Conservation (phyloP, 2,797 vertebrate genomes). For the Sebastes elongatus region DNA sequence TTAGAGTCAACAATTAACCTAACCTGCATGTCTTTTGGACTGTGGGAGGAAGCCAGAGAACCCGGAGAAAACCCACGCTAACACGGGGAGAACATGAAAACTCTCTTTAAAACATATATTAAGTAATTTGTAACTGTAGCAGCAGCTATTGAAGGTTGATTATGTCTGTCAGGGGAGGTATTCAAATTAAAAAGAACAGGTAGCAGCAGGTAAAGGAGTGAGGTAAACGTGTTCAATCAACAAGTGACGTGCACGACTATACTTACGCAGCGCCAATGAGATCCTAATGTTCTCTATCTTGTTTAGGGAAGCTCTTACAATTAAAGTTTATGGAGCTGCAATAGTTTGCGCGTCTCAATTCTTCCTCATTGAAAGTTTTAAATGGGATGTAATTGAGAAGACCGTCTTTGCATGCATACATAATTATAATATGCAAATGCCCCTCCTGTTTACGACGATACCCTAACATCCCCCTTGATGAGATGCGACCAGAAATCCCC, state of each 20-base stretch:
- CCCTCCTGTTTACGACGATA: conserved; percentile 55
- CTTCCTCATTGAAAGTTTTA: conserved; percentile 62
- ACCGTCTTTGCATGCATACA: conserved; percentile 47
- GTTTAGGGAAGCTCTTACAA: conserved; percentile 43
- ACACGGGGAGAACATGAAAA: too few species aligned
- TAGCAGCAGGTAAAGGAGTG: conserved; percentile 7
- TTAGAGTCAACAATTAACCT: too few species aligned
- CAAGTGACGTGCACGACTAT: conserved; percentile 11
- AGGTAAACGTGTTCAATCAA: conserved; percentile 23
- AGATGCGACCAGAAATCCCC: conserved; percentile 66
- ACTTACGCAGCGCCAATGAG: not conserved
- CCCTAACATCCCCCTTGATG: conserved; percentile 40
- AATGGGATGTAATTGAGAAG: conserved; percentile 68
- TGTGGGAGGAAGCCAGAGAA: too few species aligned
- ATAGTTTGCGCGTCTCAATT: conserved; percentile 46
- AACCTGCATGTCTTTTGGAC: too few species aligned
- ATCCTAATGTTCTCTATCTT: conserved; percentile 23
- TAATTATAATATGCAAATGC: conserved; percentile 80
- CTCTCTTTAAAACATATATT: not conserved
- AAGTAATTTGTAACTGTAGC: not conserved
- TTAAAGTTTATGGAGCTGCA: conserved; percentile 65
- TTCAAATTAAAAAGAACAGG: conserved; percentile 33
- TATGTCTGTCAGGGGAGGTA: not conserved
- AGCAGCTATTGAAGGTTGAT: not conserved
- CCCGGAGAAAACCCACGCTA: too few species aligned